A percentile compares a stretch with the other conserved stretches of the same genome.
Evolutionary conservation across 2,113 vertebrate genomes (phyloP).

Genomic region (Odontophorus gujanensis): DNA sequence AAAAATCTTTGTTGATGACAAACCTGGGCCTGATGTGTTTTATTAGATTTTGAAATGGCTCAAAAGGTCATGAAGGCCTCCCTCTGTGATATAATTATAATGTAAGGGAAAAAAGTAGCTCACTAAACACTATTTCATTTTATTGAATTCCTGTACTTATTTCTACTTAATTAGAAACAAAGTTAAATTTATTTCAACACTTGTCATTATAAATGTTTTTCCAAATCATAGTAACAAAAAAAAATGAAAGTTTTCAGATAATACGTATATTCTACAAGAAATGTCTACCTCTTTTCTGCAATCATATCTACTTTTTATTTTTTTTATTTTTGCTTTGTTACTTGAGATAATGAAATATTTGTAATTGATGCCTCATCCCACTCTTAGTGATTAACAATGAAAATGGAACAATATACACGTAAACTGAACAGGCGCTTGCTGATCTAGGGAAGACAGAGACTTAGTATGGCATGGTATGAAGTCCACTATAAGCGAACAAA

Average conservation of each 20-base stretch:
- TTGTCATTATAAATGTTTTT: not conserved
- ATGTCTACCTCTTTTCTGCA: not conserved
- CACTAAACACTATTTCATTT: not conserved
- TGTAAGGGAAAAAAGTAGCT: conserved; percentile 26
- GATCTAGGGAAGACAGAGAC: not conserved
- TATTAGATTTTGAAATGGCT: conserved; percentile 31
- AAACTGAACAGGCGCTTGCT: not conserved
- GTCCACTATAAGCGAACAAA: not conserved
- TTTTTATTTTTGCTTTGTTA: not conserved
- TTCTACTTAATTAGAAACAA: conserved; percentile 48
- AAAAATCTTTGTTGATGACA: conserved; percentile 50
- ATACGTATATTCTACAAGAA: not conserved
- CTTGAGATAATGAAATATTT: not conserved
- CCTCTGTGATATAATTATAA: not conserved
- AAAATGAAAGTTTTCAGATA: not conserved
- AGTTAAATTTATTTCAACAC: conserved; percentile 18
- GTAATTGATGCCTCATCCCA: not conserved
- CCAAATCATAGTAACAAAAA: not conserved
- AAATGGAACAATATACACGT: not conserved
- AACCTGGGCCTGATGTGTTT: not conserved
- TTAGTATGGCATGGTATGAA: not conserved
- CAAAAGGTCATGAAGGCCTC: conserved; percentile 33
- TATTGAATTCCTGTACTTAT: conserved; percentile 29
- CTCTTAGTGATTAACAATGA: not conserved
- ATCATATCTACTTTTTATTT: no score